These are phyloP conservation scores for Crotophaga sulcirostris DNA, from an alignment of 2,113 vertebrate species.

Conservation along the genomic window DNA sequence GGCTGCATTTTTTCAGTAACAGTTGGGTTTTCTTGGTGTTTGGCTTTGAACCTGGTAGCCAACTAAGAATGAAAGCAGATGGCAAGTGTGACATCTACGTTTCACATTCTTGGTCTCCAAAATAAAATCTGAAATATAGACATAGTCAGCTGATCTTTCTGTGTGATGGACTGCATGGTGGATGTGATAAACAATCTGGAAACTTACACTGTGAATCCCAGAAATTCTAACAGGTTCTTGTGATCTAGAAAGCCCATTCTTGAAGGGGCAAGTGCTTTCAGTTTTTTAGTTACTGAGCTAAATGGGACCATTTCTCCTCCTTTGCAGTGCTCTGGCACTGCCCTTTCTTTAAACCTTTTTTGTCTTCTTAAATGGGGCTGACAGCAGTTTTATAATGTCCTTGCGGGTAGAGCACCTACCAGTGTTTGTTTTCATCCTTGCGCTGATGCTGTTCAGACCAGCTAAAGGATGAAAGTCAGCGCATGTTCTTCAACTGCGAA, in stretches of 20 bases:
- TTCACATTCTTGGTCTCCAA: neutral
- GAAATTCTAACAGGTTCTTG: neutral
- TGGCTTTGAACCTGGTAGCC: neutral
- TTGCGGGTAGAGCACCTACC: neutral
- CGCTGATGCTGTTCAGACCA: neutral
- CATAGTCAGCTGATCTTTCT: neutral
- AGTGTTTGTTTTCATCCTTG: neutral
- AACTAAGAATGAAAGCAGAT: neutral
- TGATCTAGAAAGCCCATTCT: neutral
- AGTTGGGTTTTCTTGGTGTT: neutral
- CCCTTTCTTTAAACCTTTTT: neutral
- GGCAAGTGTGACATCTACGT: neutral
- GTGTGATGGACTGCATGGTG: fast-evolving
- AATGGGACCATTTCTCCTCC: neutral
- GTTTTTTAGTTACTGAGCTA: neutral
- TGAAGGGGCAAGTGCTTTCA: neutral
- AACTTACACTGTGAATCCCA: neutral
- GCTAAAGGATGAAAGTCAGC: neutral
- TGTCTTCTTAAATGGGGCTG: neutral
- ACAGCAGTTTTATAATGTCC: neutral
- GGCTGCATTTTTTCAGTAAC: neutral
- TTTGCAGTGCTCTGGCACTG: neutral
- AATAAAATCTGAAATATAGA: neutral
- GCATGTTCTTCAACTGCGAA: neutral
- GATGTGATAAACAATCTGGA: neutral